Evolutionary conservation across 1,140 invertebrate genomes (phyloP), one percentile per base, ranked within the genome.

Genomic region (Triops longicaudatus): DNA sequence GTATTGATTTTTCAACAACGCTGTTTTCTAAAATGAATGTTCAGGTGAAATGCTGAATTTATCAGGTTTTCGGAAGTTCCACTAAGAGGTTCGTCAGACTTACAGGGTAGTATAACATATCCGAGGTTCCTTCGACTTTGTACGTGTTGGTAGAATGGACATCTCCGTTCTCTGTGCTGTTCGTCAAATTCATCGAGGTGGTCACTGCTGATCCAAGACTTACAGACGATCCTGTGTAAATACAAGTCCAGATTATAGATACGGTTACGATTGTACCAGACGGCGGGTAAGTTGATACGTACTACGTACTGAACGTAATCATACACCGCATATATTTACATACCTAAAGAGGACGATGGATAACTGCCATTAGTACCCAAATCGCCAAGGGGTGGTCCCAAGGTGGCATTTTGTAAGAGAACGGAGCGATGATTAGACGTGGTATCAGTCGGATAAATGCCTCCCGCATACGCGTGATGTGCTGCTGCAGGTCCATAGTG

Each of bases 181-280:
- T 84, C 14, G 91, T 91, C 79, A 92, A 83, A 83, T 92, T 89
- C 90, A 94, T 92, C 37, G 91, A 93, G 44, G 91, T 91, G 5
- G 90, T 89, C 41, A 93, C 91, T 1, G 91, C 92, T 80, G 90
- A 91, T 73, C 91, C 91, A 78, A 93, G 82, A 84, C 91, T 91
- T 37, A 89, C 87, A 72, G 88, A 87, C 82, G 88, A 89, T 74
- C 78, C 81, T 88, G 81, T 41, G 81, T 74, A 63, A 27, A 78
- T n/a, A n/a, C n/a, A n/a, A n/a, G n/a, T n/a, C n/a, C n/a, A n/a
- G n/a, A n/a, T n/a, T n/a, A n/a, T n/a, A n/a, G n/a, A n/a, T n/a
- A n/a, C n/a, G n/a, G n/a, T n/a, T n/a, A n/a, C n/a, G n/a, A n/a
- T n/a, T n/a, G n/a, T n/a, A n/a, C n/a, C n/a, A n/a, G n/a, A n/a